phyloP scores from a whole-genome alignment of 2,113 vertebrate species.

The Peucedramus taeniatus region DNA sequence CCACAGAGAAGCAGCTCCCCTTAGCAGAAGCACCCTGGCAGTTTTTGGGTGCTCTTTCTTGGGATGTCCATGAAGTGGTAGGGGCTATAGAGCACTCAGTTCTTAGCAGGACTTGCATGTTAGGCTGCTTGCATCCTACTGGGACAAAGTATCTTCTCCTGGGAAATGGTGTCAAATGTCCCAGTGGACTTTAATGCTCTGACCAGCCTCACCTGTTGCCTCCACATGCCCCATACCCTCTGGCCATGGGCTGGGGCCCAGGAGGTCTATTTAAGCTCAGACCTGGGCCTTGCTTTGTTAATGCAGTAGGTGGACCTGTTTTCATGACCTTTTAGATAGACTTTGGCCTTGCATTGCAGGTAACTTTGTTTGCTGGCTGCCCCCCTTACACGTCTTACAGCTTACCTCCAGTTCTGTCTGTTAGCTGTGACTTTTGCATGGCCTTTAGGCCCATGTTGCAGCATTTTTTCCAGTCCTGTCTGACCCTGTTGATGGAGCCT shows the following conservation, averaged over 20 bases:
- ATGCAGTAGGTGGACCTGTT: not conserved
- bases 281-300: not conserved
- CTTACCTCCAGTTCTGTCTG: not conserved
- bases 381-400: fast-evolving
- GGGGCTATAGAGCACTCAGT: fast-evolving
- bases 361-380: not conserved
- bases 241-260: not conserved
- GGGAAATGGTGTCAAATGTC: not conserved
- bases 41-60: not conserved
- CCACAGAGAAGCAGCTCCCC: not conserved
- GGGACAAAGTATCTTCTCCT: not conserved
- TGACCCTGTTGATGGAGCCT: not conserved
- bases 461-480: not conserved
- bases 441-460: not conserved
- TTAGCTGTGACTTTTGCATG: not conserved
- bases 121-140: not conserved
- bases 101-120: not conserved
- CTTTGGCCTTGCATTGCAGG: not conserved
- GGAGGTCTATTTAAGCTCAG: not conserved
- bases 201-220: not conserved
- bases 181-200: not conserved
- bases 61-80: not conserved
- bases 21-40: fast-evolving
- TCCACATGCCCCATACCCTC: not conserved
- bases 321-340: fast-evolving